A percentile compares a stretch with the other conserved stretches of the same genome.
phyloP scores from a whole-genome alignment of 2,888 invertebrate genomes.

The Hydropsyche betteni region DNA sequence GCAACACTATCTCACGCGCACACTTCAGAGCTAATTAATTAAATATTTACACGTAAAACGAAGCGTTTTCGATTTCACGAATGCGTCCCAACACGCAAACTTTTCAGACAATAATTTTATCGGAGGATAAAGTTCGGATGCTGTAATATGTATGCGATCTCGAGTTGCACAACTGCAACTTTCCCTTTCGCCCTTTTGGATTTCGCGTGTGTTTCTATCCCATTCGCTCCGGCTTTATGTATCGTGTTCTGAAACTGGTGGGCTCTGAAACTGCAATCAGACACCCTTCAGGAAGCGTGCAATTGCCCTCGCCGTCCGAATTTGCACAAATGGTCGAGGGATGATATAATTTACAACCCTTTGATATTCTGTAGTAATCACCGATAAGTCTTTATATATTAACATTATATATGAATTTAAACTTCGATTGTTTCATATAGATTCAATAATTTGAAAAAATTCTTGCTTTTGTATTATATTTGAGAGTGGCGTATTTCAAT shows the following conservation, averaged over 20 bases:
- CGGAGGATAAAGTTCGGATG: slow-evolving; percentile 6
- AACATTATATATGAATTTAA: no score
- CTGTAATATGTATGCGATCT: slow-evolving; percentile 14
- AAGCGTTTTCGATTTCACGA: no score
- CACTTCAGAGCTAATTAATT: no score
- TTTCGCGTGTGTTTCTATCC: no score
- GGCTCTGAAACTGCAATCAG: not conserved
- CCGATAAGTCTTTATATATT: no score
- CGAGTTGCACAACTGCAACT: not conserved
- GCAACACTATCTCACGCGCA: no score
- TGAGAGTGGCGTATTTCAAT: not conserved
- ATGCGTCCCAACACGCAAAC: not conserved
- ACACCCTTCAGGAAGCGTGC: slow-evolving; percentile 1
- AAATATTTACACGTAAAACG: no score
- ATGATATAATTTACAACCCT: slow-evolving; percentile 3
- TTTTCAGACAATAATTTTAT: slow-evolving; percentile 28
- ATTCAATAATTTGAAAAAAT: not conserved
- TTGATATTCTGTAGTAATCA: not conserved
- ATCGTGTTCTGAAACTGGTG: not conserved
- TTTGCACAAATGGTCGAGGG: not conserved
- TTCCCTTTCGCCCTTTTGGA: no score
- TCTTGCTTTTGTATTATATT: not conserved
- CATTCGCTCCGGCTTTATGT: no score
- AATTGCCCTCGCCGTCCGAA: slow-evolving; percentile 2
- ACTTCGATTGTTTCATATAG: no score